Evolutionary conservation across 2,797 vertebrate genomes (phyloP).

Genomic region (Etheostoma perlongum): DNA sequence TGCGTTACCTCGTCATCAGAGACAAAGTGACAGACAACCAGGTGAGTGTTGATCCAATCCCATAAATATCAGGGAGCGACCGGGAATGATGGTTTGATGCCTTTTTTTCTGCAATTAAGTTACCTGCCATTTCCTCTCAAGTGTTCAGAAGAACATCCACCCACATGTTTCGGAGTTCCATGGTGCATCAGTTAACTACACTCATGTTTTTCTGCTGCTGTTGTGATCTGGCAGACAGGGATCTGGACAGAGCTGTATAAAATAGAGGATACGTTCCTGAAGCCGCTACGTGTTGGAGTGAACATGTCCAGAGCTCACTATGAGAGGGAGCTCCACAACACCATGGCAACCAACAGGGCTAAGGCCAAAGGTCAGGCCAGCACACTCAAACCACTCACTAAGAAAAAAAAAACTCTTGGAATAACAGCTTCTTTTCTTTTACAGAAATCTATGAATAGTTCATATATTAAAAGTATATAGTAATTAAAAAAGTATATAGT

Average conservation of each 20-base stretch:
- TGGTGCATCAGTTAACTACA: background rate
- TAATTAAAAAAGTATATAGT: too few species aligned
- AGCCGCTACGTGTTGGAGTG: constrained; percentile 92
- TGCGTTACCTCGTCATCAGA: constrained; percentile 95
- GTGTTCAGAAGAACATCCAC: too few species aligned
- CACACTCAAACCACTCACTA: background rate
- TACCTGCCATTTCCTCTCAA: too few species aligned
- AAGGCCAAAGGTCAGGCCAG: constrained; percentile 74
- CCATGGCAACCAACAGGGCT: constrained; percentile 80
- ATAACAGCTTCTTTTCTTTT: background rate
- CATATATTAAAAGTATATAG: background rate
- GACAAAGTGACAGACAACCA: constrained; percentile 92
- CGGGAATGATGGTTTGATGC: background rate
- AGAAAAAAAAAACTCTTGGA: background rate
- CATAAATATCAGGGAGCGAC: background rate
- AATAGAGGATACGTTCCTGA: constrained; percentile 90
- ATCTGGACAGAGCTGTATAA: constrained; percentile 92
- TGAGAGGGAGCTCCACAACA: constrained; percentile 92
- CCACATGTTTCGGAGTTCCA: background rate
- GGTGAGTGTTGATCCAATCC: constrained; percentile 76
- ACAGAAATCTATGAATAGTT: background rate
- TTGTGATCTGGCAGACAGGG: constrained; percentile 76
- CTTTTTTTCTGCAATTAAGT: background rate
- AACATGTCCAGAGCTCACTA: constrained; percentile 98
- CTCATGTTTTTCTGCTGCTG: background rate